These are phyloP conservation scores for Periparus ater DNA, from an alignment of 2,797 vertebrate genomes.

Conservation along the genomic window DNA sequence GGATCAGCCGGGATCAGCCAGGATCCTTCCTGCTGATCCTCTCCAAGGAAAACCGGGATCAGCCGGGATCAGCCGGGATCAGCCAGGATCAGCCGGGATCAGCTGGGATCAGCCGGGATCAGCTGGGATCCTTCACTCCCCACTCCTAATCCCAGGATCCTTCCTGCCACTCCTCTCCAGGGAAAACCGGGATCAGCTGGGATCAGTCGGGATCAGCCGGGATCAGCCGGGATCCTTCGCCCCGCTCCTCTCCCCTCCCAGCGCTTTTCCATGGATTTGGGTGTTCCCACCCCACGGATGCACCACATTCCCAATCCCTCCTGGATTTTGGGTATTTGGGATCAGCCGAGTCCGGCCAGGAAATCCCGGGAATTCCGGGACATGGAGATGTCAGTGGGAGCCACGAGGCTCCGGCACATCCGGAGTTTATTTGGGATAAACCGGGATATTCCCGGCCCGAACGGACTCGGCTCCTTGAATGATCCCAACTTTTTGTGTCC, in stretches of 20 bases:
- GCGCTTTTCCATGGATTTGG: neutral
- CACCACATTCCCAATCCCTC: too few relatives aligned
- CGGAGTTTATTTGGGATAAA: neutral
- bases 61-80: too few relatives aligned
- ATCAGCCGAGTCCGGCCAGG: accelerated
- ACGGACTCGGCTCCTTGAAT: neutral
- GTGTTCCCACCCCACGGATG: neutral
- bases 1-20: too few relatives aligned
- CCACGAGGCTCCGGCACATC: neutral
- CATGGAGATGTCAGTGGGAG: accelerated
- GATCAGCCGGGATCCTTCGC: neutral
- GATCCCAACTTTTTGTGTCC: neutral
- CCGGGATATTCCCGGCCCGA: neutral
- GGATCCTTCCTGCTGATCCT: too few relatives aligned
- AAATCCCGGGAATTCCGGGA: neutral
- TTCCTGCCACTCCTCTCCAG: neutral
- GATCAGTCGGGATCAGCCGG: too few relatives aligned
- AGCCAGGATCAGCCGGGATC: too few relatives aligned
- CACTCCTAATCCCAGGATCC: too few relatives aligned
- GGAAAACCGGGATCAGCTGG: too few relatives aligned
- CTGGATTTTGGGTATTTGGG: neutral
- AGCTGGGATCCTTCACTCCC: too few relatives aligned
- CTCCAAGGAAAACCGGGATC: too few relatives aligned
- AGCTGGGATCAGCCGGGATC: too few relatives aligned
- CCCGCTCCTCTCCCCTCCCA: neutral